These are phyloP conservation scores for Pammene aurita DNA, from an alignment of 2,888 invertebrate species.

Conservation along the genomic window DNA sequence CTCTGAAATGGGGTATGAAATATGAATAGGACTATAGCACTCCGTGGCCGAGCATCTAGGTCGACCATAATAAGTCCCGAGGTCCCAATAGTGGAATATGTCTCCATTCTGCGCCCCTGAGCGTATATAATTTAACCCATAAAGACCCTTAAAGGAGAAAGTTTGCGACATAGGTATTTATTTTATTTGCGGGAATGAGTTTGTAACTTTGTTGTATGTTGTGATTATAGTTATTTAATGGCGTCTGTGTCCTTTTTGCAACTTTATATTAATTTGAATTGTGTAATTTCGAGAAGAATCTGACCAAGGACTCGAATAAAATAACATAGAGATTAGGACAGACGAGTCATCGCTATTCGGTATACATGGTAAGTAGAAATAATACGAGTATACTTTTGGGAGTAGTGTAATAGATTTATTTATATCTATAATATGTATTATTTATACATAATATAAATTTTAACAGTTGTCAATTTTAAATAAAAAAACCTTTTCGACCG, in stretches of 20 bases:
- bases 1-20: slow-evolving; percentile 70
- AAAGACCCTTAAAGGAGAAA: slow-evolving; percentile 75
- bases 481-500: too few relatives aligned
- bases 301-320: background rate
- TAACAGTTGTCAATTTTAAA: too few relatives aligned
- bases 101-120: slow-evolving; percentile 76
- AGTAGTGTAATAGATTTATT: too few relatives aligned
- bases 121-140: slow-evolving; percentile 79
- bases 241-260: slow-evolving; percentile 27
- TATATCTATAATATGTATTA: too few relatives aligned
- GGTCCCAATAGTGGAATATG: slow-evolving; percentile 75
- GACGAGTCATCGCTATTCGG: too few relatives aligned
- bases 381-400: too few relatives aligned
- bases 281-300: background rate
- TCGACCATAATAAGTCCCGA: slow-evolving; percentile 66
- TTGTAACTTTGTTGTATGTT: slow-evolving; percentile 58
- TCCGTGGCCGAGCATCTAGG: slow-evolving; percentile 61
- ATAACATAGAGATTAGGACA: too few relatives aligned
- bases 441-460: too few relatives aligned
- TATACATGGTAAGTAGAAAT: too few relatives aligned
- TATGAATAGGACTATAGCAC: slow-evolving; percentile 65
- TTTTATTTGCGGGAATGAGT: slow-evolving; percentile 67
- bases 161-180: slow-evolving; percentile 72
- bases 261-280: background rate
- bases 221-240: slow-evolving; percentile 50